Evolutionary conservation across 2,888 invertebrate species (phyloP).

Genomic region (Leptogaster cylindrica): DNA sequence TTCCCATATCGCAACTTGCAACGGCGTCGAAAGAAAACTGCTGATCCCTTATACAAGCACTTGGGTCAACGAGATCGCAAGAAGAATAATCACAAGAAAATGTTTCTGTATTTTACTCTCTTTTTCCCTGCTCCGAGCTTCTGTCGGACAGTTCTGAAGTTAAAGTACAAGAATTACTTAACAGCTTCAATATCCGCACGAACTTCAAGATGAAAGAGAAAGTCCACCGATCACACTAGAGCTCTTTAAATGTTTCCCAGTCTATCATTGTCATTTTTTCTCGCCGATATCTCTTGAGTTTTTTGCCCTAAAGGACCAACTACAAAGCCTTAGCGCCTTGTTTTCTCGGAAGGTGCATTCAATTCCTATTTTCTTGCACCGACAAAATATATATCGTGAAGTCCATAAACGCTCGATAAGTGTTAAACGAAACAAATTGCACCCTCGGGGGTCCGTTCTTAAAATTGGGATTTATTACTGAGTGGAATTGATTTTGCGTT

Average conservation of each 20-base stretch:
- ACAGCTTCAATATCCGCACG: neutral
- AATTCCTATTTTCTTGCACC: slow-evolving; percentile 6
- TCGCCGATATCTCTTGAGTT: neutral
- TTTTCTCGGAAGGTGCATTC: slow-evolving; percentile 20
- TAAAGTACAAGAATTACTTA: no score
- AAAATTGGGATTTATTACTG: slow-evolving; percentile 14
- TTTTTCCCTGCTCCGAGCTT: no score
- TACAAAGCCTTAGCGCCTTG: neutral
- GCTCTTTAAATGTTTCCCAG: neutral
- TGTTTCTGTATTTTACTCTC: no score
- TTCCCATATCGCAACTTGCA: neutral
- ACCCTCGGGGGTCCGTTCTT: slow-evolving; percentile 29
- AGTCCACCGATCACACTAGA: slow-evolving; percentile 11
- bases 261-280: slow-evolving; percentile 9
- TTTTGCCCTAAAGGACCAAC: neutral
- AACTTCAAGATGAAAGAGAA: slow-evolving; percentile 6
- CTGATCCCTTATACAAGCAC: neutral
- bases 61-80: neutral
- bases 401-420: slow-evolving; percentile 32
- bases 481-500: slow-evolving; percentile 26
- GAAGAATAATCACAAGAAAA: slow-evolving; percentile 10
- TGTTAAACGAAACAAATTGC: slow-evolving; percentile 45
- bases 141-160: no score
- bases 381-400: slow-evolving; percentile 12
- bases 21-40: neutral